These are phyloP conservation scores for Spinus pinus DNA, from an alignment of 2,797 vertebrate species.

Conservation along the genomic window DNA sequence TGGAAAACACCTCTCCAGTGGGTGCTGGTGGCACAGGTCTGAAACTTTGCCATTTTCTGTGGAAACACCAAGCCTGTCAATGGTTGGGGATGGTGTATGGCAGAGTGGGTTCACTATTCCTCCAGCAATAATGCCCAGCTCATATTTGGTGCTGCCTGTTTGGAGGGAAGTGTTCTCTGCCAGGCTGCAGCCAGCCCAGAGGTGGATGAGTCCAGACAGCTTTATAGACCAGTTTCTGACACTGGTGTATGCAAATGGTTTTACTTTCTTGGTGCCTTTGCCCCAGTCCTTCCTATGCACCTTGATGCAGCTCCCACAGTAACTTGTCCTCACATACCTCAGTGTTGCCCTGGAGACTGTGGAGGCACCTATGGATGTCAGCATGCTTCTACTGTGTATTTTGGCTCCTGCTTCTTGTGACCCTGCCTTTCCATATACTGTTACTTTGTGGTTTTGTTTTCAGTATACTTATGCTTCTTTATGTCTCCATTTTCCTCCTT, in stretches of 20 bases:
- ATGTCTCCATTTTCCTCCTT: constrained; percentile 11
- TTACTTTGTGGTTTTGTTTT: constrained; percentile 28
- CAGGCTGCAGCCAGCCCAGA: background rate
- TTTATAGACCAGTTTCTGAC: background rate
- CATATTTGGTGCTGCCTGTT: background rate
- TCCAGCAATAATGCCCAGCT: background rate
- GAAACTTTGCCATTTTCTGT: background rate
- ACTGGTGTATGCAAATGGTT: background rate
- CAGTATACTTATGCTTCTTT: background rate
- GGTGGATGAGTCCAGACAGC: background rate
- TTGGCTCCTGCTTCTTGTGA: constrained; percentile 29
- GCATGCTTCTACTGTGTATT: background rate
- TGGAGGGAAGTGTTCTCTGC: background rate
- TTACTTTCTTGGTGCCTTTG: constrained; percentile 51
- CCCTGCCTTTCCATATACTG: background rate
- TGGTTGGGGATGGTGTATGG: background rate
- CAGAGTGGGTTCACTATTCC: background rate
- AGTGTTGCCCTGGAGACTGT: background rate
- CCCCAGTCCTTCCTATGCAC: background rate
- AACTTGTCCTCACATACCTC: background rate
- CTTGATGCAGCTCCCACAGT: background rate
- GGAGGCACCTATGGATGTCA: constrained; percentile 4
- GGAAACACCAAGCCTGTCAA: background rate
- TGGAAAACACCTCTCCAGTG: background rate
- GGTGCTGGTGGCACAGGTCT: background rate